Conservation (phyloP, 2,113 vertebrate genomes). For the Zapornia atra region DNA sequence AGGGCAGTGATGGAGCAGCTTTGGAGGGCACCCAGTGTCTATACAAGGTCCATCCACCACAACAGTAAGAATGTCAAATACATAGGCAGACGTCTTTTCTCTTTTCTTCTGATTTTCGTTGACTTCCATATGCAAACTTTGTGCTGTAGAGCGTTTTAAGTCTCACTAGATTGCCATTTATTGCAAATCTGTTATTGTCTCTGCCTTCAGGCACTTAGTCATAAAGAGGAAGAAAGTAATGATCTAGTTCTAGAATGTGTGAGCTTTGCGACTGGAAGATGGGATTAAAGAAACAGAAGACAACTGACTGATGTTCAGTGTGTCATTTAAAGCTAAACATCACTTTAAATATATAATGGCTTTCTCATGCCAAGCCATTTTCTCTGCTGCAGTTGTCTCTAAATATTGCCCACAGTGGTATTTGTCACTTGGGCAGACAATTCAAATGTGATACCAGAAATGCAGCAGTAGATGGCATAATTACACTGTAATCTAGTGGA, state of each 20-base stretch:
- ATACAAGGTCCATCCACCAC: neutral
- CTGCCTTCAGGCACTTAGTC: neutral
- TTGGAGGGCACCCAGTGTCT: neutral
- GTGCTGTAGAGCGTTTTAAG: neutral
- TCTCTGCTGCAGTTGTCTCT: neutral
- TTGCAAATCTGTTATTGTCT: neutral
- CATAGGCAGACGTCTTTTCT: neutral
- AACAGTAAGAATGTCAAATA: neutral
- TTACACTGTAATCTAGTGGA: neutral
- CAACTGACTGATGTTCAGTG: neutral
- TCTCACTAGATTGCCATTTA: neutral
- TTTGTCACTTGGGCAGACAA: neutral
- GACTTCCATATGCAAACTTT: neutral
- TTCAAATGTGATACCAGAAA: constrained; percentile 36
- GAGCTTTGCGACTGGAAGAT: neutral
- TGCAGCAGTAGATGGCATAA: constrained; percentile 48
- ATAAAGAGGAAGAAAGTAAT: neutral
- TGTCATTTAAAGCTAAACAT: neutral
- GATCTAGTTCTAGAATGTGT: neutral
- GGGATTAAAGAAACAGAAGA: neutral
- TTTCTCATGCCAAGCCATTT: neutral
- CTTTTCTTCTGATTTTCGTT: neutral
- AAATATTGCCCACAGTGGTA: neutral
- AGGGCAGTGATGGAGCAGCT: neutral
- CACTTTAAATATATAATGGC: neutral